These are phyloP conservation scores for Delphinapterus leucas DNA, from an alignment of 2,113 vertebrate species.

Conservation along the genomic window DNA sequence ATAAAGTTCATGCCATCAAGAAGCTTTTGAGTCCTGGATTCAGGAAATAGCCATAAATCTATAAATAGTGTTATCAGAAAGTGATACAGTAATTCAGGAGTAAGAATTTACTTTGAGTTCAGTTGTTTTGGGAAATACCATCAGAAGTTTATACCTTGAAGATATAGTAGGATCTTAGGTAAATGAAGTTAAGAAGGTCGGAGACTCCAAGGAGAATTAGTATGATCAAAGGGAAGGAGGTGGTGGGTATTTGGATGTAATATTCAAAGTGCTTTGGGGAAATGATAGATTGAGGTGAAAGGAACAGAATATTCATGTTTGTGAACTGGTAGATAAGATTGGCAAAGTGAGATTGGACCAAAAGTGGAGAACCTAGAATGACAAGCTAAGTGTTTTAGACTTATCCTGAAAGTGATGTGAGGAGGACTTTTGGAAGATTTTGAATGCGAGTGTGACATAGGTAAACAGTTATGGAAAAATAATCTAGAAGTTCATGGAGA, in stretches of 20 bases:
- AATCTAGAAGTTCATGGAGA: background rate
- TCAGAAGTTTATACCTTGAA: background rate
- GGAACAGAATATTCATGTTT: background rate
- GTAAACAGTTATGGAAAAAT: background rate
- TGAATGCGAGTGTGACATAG: background rate
- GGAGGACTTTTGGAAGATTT: background rate
- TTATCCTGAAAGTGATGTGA: background rate
- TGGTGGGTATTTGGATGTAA: background rate
- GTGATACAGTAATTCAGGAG: background rate
- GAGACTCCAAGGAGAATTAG: background rate
- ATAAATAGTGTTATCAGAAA: background rate
- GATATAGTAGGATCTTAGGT: background rate
- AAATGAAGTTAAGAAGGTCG: background rate
- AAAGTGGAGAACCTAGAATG: slow-evolving; percentile 1
- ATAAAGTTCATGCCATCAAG: background rate
- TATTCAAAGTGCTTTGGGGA: background rate
- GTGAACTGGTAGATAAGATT: slow-evolving; percentile 2
- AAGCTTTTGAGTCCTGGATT: background rate
- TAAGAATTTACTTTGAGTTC: background rate
- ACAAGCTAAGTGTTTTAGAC: background rate
- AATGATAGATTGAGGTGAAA: background rate
- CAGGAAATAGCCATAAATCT: background rate
- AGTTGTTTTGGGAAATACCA: background rate
- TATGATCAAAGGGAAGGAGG: background rate
- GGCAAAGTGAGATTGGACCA: background rate